Evolutionary conservation across 2,113 vertebrate genomes (phyloP).

Genomic region (Merops nubicus): DNA sequence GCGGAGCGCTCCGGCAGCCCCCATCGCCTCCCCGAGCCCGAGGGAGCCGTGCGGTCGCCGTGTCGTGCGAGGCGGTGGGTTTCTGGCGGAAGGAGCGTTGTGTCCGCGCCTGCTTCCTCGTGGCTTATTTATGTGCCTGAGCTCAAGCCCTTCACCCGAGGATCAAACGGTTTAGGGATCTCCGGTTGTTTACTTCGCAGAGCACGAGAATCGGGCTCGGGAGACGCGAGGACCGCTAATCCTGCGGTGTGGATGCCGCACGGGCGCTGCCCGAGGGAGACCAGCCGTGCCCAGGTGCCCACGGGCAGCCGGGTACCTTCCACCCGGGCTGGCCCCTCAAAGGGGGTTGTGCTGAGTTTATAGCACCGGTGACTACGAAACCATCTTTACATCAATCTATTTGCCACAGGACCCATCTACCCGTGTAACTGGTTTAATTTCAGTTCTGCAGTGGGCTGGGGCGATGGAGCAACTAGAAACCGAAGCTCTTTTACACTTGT

Average conservation of each 20-base stretch:
- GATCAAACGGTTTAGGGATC: fast-evolving
- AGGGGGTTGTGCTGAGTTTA: not conserved
- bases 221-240: fast-evolving
- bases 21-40: too few species aligned
- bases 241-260: fast-evolving
- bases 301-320: fast-evolving
- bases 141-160: fast-evolving
- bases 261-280: not conserved
- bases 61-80: not conserved
- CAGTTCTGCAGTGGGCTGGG: not conserved
- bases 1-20: too few species aligned
- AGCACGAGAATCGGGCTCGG: fast-evolving
- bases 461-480: not conserved
- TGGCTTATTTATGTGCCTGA: fast-evolving
- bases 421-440: not conserved
- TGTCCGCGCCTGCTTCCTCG: not conserved
- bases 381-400: not conserved
- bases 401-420: not conserved
- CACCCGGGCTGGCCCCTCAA: fast-evolving
- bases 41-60: not conserved
- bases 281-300: too few species aligned
- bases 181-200: fast-evolving
- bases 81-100: fast-evolving
- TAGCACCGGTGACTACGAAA: not conserved
- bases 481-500: fast-evolving